Conservation (phyloP, 2,113 vertebrate genomes). For the Sinocyclocheilus rhinocerous region DNA sequence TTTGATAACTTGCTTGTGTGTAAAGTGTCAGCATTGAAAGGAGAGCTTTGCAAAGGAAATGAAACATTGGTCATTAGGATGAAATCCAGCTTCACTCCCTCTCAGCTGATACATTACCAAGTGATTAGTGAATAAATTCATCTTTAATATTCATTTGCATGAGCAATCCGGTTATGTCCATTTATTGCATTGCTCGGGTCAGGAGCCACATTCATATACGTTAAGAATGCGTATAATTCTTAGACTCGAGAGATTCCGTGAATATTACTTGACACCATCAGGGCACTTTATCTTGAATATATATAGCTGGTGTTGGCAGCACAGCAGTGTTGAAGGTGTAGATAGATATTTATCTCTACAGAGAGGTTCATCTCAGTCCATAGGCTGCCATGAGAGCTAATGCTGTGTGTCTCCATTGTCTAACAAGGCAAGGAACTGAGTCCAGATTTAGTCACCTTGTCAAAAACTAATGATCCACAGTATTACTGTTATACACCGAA, state of each 20-base stretch:
- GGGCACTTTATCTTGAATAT: conserved; percentile 29
- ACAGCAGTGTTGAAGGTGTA: conserved; percentile 22
- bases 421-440: conserved; percentile 28
- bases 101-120: conserved; percentile 53
- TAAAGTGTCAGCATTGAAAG: conserved; percentile 43
- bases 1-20: conserved; percentile 46
- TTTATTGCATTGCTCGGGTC: conserved; percentile 29
- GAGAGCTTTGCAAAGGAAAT: conserved; percentile 53
- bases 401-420: conserved; percentile 2
- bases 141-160: conserved; percentile 51
- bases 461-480: neutral
- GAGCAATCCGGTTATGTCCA: conserved; percentile 45
- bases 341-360: conserved; percentile 20
- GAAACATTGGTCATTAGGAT: conserved; percentile 60
- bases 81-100: conserved; percentile 51
- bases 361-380: conserved; percentile 45
- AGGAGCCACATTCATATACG: conserved; percentile 28
- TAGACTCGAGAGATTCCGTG: conserved; percentile 33
- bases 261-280: conserved; percentile 36
- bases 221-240: conserved; percentile 25
- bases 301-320: conserved; percentile 6
- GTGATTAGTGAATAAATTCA: conserved; percentile 58
- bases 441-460: conserved; percentile 32
- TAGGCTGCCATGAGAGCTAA: conserved; percentile 10
- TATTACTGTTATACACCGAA: neutral